Percentiles rank a stretch among this genome's conserved stretches.
Conservation (phyloP, 2,797 vertebrate species). For the Channa striata region DNA sequence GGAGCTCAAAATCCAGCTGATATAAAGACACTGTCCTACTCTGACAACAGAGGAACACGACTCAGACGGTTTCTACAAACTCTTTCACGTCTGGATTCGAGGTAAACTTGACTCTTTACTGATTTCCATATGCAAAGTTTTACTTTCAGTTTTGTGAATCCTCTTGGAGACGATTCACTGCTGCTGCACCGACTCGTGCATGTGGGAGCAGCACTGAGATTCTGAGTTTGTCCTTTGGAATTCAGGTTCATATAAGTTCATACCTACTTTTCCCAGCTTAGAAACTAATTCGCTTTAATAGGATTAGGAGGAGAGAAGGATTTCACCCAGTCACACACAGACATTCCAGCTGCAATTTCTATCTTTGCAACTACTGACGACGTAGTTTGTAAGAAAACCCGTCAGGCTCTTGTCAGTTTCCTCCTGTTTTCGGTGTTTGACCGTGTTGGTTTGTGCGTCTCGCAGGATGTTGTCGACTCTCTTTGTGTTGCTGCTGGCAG, state of each 20-base stretch:
- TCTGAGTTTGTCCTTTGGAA: neutral
- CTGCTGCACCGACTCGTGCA: neutral
- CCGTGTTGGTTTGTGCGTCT: neutral
- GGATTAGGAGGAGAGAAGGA: conserved; percentile 36
- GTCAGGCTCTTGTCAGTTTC: too few relatives aligned
- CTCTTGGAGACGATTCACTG: neutral
- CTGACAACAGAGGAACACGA: conserved; percentile 35
- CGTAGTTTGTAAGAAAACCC: too few relatives aligned
- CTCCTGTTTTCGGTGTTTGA: too few relatives aligned
- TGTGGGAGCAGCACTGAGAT: neutral
- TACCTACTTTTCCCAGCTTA: conserved; percentile 5
- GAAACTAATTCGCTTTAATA: conserved; percentile 25
- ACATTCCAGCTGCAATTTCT: too few relatives aligned
- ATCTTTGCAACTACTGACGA: too few relatives aligned
- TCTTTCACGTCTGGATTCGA: conserved; percentile 31
- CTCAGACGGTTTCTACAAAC: conserved; percentile 30
- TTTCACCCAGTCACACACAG: conserved; percentile 39
- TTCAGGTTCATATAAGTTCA: neutral
- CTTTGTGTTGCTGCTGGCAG: conserved; percentile 76
- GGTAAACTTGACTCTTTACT: conserved; percentile 51
- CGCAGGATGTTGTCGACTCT: conserved; percentile 81
- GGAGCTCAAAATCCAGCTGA: conserved; percentile 55
- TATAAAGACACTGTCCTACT: conserved; percentile 73
- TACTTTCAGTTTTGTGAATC: conserved; percentile 11
- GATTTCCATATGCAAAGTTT: neutral